These are phyloP conservation scores for Lottia gigantea DNA, from an alignment of 2,888 invertebrate species.

Conservation along the genomic window DNA sequence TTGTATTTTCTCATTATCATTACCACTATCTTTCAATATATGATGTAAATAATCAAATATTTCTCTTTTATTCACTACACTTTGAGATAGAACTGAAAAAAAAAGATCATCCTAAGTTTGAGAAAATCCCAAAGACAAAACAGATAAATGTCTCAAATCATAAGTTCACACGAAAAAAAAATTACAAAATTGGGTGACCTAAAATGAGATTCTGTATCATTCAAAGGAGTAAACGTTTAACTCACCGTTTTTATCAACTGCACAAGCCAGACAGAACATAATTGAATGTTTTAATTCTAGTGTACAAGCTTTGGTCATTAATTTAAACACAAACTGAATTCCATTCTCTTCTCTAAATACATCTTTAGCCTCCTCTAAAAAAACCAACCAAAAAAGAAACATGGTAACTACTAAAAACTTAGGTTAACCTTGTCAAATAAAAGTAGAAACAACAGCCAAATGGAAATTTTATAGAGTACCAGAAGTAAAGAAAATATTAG, in stretches of 20 bases:
- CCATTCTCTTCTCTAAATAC: constrained; percentile 47
- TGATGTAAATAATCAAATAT: constrained; percentile 43
- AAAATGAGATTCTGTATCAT: too few species aligned
- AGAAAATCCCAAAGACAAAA: too few species aligned
- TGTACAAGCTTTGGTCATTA: constrained; percentile 34
- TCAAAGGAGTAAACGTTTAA: neutral
- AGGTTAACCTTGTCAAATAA: neutral
- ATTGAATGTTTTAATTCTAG: constrained; percentile 44
- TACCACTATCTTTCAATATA: constrained; percentile 30
- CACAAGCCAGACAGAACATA: constrained; percentile 53
- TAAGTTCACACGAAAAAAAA: too few species aligned
- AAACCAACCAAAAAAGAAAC: neutral
- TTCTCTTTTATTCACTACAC: constrained; percentile 38
- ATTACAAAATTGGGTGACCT: too few species aligned
- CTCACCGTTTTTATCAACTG: constrained; percentile 54
- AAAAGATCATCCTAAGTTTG: too few species aligned
- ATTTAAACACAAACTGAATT: constrained; percentile 39
- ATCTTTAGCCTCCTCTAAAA: constrained; percentile 40
- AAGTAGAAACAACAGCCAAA: too few species aligned
- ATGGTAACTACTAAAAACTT: too few species aligned
- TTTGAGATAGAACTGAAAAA: constrained; percentile 49
- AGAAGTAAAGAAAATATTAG: too few species aligned
- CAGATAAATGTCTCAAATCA: too few species aligned
- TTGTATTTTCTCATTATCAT: constrained; percentile 31
- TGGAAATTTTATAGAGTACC: too few species aligned